phyloP scores from a whole-genome alignment of 2,888 invertebrate species.

The Lysandra bellargus region DNA sequence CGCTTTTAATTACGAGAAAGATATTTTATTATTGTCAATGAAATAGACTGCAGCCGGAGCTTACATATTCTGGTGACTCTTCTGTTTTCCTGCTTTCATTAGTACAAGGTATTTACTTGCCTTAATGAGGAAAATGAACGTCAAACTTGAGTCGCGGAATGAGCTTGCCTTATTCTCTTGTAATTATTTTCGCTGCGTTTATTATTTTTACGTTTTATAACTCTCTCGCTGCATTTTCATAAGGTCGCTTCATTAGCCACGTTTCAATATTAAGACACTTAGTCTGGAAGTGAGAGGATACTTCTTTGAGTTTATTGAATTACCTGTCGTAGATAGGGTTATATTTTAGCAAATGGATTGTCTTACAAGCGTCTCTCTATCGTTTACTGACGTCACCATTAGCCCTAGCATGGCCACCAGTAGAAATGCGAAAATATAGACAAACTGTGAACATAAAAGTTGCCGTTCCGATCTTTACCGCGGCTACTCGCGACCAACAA shows the following conservation, averaged over 20 bases:
- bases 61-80: slow-evolving; percentile 11
- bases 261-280: slow-evolving; percentile 23
- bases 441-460: no score
- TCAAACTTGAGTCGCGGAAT: slow-evolving; percentile 29
- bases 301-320: slow-evolving; percentile 5
- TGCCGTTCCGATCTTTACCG: no score
- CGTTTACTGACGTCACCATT: no score
- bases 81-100: slow-evolving; percentile 29
- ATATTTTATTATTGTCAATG: slow-evolving; percentile 14
- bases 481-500: no score
- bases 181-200: slow-evolving; percentile 30
- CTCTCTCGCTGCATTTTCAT: slow-evolving; percentile 23
- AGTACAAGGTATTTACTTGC: slow-evolving; percentile 30
- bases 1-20: not conserved
- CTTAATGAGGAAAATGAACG: slow-evolving; percentile 31
- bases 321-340: not conserved
- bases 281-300: not conserved
- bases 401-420: no score
- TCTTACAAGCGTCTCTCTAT: no score
- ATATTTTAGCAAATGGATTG: no score
- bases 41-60: slow-evolving; percentile 1
- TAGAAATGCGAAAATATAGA: no score
- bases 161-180: slow-evolving; percentile 31
- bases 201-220: slow-evolving; percentile 31
- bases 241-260: slow-evolving; percentile 28